Evolutionary conservation across 2,113 vertebrate species (phyloP).

Genomic region (Epinephelus cyanopodus): DNA sequence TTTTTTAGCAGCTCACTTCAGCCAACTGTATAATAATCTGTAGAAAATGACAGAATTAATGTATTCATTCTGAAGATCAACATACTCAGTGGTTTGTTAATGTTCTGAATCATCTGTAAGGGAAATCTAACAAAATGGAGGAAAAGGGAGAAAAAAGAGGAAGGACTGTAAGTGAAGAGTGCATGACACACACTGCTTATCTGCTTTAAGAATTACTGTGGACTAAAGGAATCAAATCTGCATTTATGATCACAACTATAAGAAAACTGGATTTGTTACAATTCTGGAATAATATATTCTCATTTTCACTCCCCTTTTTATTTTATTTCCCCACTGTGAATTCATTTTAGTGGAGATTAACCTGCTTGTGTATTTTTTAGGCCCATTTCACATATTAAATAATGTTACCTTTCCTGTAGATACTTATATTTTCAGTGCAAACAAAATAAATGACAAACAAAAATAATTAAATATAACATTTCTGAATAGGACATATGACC

Average conservation of each 20-base stretch:
- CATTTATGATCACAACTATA: background rate
- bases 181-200: background rate
- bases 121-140: slow-evolving; percentile 28
- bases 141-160: slow-evolving; percentile 12
- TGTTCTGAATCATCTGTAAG: background rate
- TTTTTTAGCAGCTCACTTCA: background rate
- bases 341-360: background rate
- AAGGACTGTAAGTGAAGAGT: background rate
- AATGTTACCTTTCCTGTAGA: background rate
- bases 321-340: background rate
- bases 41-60: background rate
- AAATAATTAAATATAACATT: background rate
- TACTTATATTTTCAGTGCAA: background rate
- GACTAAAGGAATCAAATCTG: background rate
- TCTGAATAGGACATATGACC: background rate
- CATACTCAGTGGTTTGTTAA: background rate
- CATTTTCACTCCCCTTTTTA: too few relatives aligned
- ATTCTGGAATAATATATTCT: background rate
- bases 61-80: background rate
- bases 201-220: background rate
- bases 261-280: background rate
- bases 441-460: background rate
- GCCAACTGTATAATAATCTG: background rate
- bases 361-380: background rate
- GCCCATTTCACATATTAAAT: background rate